phyloP scores from a whole-genome alignment of 2,797 vertebrate species.

The Clarias pachynema region DNA sequence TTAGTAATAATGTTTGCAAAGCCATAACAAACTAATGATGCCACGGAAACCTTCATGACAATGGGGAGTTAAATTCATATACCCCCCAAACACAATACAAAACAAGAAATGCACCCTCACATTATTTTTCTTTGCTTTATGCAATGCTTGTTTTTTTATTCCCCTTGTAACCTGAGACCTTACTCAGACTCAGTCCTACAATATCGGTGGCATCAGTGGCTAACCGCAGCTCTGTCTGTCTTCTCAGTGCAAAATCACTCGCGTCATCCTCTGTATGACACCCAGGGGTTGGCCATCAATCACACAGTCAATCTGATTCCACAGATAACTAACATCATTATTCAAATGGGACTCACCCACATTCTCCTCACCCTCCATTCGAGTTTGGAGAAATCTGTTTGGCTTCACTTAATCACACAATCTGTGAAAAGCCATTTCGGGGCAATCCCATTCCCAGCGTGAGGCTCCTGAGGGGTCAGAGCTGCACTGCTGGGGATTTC shows the following conservation, averaged over 20 bases:
- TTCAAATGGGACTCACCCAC: constrained; percentile 63
- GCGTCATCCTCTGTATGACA: constrained; percentile 48
- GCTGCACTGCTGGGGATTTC: constrained; percentile 37
- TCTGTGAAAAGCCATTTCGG: constrained; percentile 66
- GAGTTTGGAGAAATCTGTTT: constrained; percentile 55
- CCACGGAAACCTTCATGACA: neutral
- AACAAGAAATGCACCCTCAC: neutral
- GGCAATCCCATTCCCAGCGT: constrained; percentile 58
- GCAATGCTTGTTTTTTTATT: neutral
- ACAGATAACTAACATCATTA: constrained; percentile 65
- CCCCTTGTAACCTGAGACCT: constrained; percentile 41
- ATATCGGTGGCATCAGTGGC: constrained; percentile 46
- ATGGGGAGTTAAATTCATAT: neutral
- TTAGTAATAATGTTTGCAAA: neutral
- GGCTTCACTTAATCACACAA: constrained; percentile 58
- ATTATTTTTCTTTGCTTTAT: neutral
- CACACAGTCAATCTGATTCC: constrained; percentile 64
- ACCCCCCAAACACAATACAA: neutral
- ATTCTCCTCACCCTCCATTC: constrained; percentile 36
- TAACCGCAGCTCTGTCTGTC: constrained; percentile 55
- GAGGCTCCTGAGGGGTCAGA: constrained; percentile 54
- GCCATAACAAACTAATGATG: neutral
- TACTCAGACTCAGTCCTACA: constrained; percentile 38
- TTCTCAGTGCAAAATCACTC: constrained; percentile 57
- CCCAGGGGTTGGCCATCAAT: constrained; percentile 57